Base-by-base conservation (phyloP, 2,888 invertebrate genomes). In the Pammene aurita region DNA sequence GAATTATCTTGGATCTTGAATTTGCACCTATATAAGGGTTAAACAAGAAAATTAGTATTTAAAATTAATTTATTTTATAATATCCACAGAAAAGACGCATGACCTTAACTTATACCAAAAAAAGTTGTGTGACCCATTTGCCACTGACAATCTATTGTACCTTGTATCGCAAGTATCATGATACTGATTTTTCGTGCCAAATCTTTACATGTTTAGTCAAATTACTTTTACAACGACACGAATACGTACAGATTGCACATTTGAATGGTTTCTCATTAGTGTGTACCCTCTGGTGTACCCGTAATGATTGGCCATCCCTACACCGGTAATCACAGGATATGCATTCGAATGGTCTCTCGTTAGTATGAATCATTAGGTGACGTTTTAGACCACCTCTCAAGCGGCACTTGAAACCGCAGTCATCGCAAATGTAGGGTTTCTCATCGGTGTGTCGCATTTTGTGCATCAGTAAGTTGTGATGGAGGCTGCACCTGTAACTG, bases 141-240 rank as follows among this genome's bases (percentile, higher is more conserved):
- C n/a, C n/a, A n/a, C n/a, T n/a, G n/a, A n/a, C n/a, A n/a, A n/a
- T n/a, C n/a, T n/a, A n/a, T n/a, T n/a, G n/a, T n/a, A n/a, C n/a
- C n/a, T n/a, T n/a, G n/a, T n/a, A n/a, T n/a, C n/a, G n/a, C n/a
- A n/a, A n/a, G 26, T 26, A 26, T 26, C 26, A 26, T 26, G 26
- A 26, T 4, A 26, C 26, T 26, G 26, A 4, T 26, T 26, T 52
- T 10, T 52, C 26, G 52, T 54, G 54, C 34, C 54, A 54, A n/a
- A n/a, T 52, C 18, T 61, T 61, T 0, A 50, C 0, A 14, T 61
- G 61, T 13, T 61, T 41, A 26, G 18, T 52, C n/a, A 62, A 18
- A 41, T 62, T 62, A 62, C 62, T 62, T 41, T n/a, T 52, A 62
- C 18, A 38, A 7, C 62, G 38, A 41, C 62, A 62, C 11, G 50